A percentile compares a stretch with the other conserved stretches of the same genome.
Evolutionary conservation across 2,888 invertebrate species (phyloP).

Genomic region (Ceriagrion tenellum): DNA sequence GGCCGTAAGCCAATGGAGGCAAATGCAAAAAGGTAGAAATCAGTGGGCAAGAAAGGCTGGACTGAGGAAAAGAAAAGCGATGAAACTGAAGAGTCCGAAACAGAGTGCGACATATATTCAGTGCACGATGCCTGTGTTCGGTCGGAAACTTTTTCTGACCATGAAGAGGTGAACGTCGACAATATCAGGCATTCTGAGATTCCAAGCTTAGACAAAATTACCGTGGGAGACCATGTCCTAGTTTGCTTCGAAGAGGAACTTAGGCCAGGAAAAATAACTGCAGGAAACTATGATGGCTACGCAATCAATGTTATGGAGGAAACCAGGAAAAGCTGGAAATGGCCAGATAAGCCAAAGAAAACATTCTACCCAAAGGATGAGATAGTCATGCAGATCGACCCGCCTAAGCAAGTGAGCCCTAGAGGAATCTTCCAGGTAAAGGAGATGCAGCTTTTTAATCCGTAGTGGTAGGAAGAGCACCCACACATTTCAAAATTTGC

Average conservation of each 20-base stretch:
- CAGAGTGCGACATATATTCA: too few relatives aligned
- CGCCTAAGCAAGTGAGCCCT: constrained; percentile 11
- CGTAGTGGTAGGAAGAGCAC: too few relatives aligned
- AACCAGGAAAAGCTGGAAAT: neutral
- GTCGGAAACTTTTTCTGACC: too few relatives aligned
- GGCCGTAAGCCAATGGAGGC: too few relatives aligned
- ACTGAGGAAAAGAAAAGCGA: too few relatives aligned
- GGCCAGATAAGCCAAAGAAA: neutral
- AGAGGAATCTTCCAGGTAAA: neutral
- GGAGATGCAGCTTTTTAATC: neutral
- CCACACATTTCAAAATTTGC: too few relatives aligned
- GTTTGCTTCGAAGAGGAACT: neutral
- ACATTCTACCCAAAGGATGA: constrained; percentile 7
- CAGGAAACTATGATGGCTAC: neutral
- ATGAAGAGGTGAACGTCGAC: too few relatives aligned
- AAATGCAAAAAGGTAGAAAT: too few relatives aligned
- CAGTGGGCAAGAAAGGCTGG: too few relatives aligned
- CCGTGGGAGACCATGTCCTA: neutral
- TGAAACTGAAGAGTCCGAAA: too few relatives aligned
- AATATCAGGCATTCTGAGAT: neutral
- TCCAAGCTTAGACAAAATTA: neutral
- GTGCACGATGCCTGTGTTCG: too few relatives aligned
- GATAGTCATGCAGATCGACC: constrained; percentile 26
- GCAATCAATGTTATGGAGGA: too few relatives aligned
- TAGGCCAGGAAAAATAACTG: neutral